A percentile compares a stretch with the other conserved stretches of the same genome.
These are phyloP conservation scores for Perizoma flavofasciatum DNA, from an alignment of 2,888 invertebrate genomes.

Conservation along the genomic window DNA sequence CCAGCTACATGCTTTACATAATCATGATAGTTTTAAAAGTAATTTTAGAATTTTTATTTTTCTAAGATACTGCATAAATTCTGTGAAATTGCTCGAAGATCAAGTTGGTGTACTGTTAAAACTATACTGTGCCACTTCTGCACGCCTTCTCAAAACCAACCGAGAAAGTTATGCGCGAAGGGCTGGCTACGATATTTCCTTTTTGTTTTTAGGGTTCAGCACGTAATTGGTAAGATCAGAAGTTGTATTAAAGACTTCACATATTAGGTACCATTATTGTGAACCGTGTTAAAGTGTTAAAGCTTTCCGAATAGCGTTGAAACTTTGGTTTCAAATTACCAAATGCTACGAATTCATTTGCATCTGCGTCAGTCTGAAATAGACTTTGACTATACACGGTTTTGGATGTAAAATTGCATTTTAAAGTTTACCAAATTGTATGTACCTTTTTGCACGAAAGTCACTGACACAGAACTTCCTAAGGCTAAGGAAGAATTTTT, in stretches of 20 bases:
- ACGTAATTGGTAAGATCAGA: conserved; percentile 2
- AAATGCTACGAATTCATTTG: conserved; percentile 8
- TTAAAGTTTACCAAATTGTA: no score
- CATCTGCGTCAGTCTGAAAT: conserved; percentile 11
- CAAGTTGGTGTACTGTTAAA: conserved; percentile 4
- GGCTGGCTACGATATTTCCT: conserved; percentile 31
- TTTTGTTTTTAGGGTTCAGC: conserved; percentile 29
- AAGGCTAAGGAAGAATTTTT: no score
- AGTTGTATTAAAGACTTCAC: no score
- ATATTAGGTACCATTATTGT: no score
- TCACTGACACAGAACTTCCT: no score
- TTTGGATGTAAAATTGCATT: background rate
- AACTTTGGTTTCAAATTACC: conserved; percentile 7
- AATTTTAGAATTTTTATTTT: no score
- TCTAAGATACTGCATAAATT: no score
- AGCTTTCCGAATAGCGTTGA: conserved; percentile 12
- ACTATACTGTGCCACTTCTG: conserved; percentile 15
- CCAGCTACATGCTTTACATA: no score
- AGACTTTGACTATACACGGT: conserved; percentile 3
- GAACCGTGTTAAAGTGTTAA: conserved; percentile 5
- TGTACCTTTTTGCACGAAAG: no score
- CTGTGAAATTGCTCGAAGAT: no score
- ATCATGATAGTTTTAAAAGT: no score
- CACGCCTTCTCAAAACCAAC: conserved; percentile 54
- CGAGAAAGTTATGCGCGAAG: conserved; percentile 53